Evolutionary conservation across 2,113 vertebrate species (phyloP), one percentile per base, ranked within the genome.

Genomic region (Coreoperca whiteheadi): DNA sequence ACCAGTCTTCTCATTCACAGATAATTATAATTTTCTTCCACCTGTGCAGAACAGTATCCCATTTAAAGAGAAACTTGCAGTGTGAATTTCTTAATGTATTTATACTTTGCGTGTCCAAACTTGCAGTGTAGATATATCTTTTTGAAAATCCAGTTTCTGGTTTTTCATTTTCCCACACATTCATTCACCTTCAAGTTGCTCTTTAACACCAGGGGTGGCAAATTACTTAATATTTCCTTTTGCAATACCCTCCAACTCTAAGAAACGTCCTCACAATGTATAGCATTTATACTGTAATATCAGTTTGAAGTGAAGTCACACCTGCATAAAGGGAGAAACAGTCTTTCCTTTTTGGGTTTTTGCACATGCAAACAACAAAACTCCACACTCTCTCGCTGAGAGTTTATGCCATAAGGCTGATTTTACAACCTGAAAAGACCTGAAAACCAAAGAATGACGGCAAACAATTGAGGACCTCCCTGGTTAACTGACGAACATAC

Each of bases 391-490:
- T 65, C 67, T 50, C n/a, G 0, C 54, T n/a, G 63, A 59, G 39
- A 21, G 48, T 39, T 51, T 14, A 23, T 14, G 41, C 8, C 10
- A 21, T 15, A 51, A 3, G 43, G 4, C 32, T 18, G 30, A 73
- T 25, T 39, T 41, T 39, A n/a, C 9, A 54, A 73, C 61, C 21
- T 15, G 16, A 16, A 32, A 57, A 41, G 18, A 30, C 14, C 59
- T 67, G 18, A 34, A 2, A 48, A n/a, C 59, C 11, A 53, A 70
- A 59, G 48, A 83, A 76, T 76, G 65, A 18, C 6, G 43, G 8
- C 23, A 6, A 71, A 48, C 37, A 30, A 16, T 81, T 4, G 1
- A 46, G 6, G 23, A 39, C 9, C 21, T 61, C 5, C 10, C 66
- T 14, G 28, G 25, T 39, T 21, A 51, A 39, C 30, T 56, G 28